Conservation (phyloP, 2,797 vertebrate species). For the Sebastolobus alascanus region DNA sequence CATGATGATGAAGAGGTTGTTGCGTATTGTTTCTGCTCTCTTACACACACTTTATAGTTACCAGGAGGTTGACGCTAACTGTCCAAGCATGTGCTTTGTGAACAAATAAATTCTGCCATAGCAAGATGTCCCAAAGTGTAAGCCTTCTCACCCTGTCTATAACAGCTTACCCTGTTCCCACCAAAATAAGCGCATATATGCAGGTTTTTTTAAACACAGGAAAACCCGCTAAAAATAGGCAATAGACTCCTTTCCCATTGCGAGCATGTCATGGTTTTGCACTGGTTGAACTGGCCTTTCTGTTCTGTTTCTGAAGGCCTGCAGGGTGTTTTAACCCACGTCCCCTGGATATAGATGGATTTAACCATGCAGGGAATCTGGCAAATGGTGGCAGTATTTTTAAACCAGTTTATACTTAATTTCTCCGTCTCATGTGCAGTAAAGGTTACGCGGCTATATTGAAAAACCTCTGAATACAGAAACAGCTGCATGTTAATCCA, state of each 20-base stretch:
- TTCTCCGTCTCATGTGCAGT: not conserved
- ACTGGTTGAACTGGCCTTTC: no score
- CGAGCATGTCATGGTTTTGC: no score
- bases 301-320: not conserved
- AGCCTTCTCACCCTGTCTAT: not conserved
- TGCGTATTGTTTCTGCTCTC: slow-evolving; percentile 1
- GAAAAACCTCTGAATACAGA: slow-evolving; percentile 23
- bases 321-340: not conserved
- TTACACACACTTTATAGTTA: slow-evolving; percentile 3
- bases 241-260: not conserved
- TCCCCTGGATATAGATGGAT: not conserved
- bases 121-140: not conserved
- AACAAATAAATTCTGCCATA: not conserved
- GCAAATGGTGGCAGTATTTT: not conserved
- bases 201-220: no score
- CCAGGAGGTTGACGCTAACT: not conserved
- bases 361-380: not conserved
- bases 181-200: fast-evolving
- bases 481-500: slow-evolving; percentile 4
- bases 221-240: not conserved
- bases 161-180: not conserved
- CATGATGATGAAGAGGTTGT: not conserved
- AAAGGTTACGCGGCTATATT: not conserved
- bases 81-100: not conserved
- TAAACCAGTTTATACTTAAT: slow-evolving; percentile 1